These are phyloP conservation scores for Eptatretus burgeri DNA, from an alignment of 2,113 vertebrate species.

Conservation along the genomic window DNA sequence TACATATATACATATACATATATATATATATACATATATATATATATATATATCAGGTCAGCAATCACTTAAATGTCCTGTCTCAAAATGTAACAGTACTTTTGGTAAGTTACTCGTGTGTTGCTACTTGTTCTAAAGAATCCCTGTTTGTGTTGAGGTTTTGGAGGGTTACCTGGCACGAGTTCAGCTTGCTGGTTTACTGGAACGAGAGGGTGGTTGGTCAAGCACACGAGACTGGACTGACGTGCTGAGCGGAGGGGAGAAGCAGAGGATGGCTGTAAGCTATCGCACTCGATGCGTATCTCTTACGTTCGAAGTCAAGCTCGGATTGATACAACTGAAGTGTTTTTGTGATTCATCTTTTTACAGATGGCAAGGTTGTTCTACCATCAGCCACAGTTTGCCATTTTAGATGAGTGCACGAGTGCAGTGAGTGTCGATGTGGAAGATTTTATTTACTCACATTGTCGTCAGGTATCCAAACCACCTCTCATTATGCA, in stretches of 20 bases:
- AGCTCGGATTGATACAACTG: not conserved
- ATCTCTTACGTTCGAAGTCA: not conserved
- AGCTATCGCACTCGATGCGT: conserved; percentile 11
- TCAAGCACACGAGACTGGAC: conserved; percentile 84
- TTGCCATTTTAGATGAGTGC: conserved; percentile 91
- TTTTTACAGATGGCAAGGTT: conserved; percentile 59
- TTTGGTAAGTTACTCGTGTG: too few species aligned
- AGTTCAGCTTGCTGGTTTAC: conserved; percentile 64
- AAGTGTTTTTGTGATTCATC: not conserved
- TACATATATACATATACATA: too few species aligned
- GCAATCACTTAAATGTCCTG: too few species aligned
- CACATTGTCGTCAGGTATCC: conserved; percentile 54
- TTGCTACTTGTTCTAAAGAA: too few species aligned
- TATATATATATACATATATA: too few species aligned
- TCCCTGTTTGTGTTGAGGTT: conserved; percentile 24
- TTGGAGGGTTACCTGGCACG: conserved; percentile 83
- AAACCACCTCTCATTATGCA: too few species aligned
- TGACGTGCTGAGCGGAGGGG: conserved; percentile 92
- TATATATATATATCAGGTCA: too few species aligned
- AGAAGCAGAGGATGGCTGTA: conserved; percentile 95
- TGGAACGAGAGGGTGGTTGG: conserved; percentile 71
- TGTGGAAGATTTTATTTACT: conserved; percentile 83
- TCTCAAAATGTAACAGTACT: too few species aligned
- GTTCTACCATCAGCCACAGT: conserved; percentile 95
- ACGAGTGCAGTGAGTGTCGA: conserved; percentile 96